A percentile compares a stretch with the other conserved stretches of the same genome.
Conservation (phyloP, 2,888 invertebrate genomes). For the Erebia epiphron region DNA sequence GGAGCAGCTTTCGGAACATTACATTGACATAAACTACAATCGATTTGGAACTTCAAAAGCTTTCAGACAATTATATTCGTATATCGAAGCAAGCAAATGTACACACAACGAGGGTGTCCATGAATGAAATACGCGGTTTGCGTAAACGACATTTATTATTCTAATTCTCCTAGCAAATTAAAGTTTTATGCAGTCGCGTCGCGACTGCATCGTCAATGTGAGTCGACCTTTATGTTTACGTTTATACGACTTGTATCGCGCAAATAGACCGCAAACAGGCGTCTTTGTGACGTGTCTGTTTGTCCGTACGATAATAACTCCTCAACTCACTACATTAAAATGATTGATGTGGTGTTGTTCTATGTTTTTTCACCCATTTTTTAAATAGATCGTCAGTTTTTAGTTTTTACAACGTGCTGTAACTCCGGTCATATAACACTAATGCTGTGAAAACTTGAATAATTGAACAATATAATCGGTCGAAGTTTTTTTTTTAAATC, state of each 20-base stretch:
- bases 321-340: constrained; percentile 1
- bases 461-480: too few species aligned
- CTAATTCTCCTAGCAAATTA: too few species aligned
- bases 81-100: constrained; percentile 2
- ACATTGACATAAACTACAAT: background rate
- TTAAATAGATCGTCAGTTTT: constrained; percentile 1
- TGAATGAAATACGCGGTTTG: background rate
- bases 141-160: too few species aligned
- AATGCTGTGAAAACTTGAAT: too few species aligned
- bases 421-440: too few species aligned
- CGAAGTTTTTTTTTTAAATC: too few species aligned
- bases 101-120: constrained; percentile 5
- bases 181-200: background rate
- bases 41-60: constrained; percentile 6
- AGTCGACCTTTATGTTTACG: background rate
- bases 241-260: background rate
- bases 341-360: constrained; percentile 16
- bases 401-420: background rate
- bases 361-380: background rate
- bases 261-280: constrained; percentile 7
- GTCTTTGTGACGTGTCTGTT: constrained; percentile 11
- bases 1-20: background rate
- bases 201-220: background rate
- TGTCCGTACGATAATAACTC: constrained; percentile 14
- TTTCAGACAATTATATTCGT: constrained; percentile 13